Evolutionary conservation across 2,797 vertebrate genomes (phyloP), one percentile per base, ranked within the genome.

Genomic region (Argyrosomus regius): DNA sequence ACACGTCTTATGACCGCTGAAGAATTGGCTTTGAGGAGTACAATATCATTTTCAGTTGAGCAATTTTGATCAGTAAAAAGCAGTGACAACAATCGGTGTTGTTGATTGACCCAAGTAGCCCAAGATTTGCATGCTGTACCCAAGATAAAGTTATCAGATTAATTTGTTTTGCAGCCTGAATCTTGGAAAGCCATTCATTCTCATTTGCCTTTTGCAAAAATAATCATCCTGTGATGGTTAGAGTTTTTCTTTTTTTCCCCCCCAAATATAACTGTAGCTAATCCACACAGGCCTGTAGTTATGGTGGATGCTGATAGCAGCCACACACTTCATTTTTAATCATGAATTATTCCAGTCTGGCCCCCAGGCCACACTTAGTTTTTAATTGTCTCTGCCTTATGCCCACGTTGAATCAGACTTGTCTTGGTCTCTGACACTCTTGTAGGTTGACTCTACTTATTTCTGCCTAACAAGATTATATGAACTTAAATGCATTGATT

Each of bases 321-420:
- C 50, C 39, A 71, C 53, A 52, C 39, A n/a, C 39, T 60, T 26
- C 39, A 75, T 53, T 52, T 61, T 28, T 64, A 78, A 52, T 79
- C 41, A 71, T 22, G 6, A 75, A 41, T 52, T 58, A 35, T 20
- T 70, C 26, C 46, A 46, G 18, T 39, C 39, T 60, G 35, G 46
- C 50, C 52, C 60, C 20, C 18, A 52, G 59, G 65, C 31, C 35
- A 56, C 24, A 35, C 39, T 54, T 28, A n/a, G 14, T 14, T 59
- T 70, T 52, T 45, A 57, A 69, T 68, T 58, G 72, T 64, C 72
- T 58, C 52, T 45, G 57, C 50, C 28, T 53, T 66, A 17, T 26
- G 65, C 53, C 35, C 59, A 70, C 26, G 11, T n/a, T 46, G 26
- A 39, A 26, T 60, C 56, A 60, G 14, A 60, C 46, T 46, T 9